A percentile compares a stretch with the other conserved stretches of the same genome.
Conservation (phyloP, 2,797 vertebrate genomes). For the Streptopelia turtur region DNA sequence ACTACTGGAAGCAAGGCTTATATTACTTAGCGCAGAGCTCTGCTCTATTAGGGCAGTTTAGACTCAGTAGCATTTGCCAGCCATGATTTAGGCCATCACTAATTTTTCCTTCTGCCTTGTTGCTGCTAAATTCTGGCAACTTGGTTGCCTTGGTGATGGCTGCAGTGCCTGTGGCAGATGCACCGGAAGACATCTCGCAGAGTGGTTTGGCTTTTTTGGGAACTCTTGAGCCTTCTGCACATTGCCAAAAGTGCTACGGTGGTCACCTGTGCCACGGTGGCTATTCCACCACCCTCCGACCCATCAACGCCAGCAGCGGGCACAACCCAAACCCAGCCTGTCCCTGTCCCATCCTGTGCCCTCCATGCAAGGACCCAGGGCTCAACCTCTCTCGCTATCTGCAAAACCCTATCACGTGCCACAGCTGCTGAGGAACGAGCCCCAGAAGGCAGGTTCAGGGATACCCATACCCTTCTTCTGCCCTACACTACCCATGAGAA, state of each 20-base stretch:
- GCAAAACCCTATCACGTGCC: not conserved
- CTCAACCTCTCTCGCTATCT: not conserved
- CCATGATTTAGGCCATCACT: not conserved
- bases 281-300: not conserved
- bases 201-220: not conserved
- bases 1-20: not conserved
- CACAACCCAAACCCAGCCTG: not conserved
- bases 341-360: too few relatives aligned
- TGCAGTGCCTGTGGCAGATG: not conserved
- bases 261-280: not conserved
- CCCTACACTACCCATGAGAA: not conserved
- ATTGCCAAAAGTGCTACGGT: not conserved
- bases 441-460: not conserved
- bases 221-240: not conserved
- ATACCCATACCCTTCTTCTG: not conserved
- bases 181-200: not conserved
- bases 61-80: not conserved
- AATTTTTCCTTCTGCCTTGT: not conserved
- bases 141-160: slow-evolving; percentile 53
- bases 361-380: not conserved
- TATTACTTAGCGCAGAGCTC: not conserved
- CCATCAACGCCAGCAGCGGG: accelerated
- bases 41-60: not conserved
- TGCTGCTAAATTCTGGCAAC: not conserved
- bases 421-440: not conserved